Base-by-base conservation (phyloP, 2,113 vertebrate genomes). In the Megalops atlanticus region DNA sequence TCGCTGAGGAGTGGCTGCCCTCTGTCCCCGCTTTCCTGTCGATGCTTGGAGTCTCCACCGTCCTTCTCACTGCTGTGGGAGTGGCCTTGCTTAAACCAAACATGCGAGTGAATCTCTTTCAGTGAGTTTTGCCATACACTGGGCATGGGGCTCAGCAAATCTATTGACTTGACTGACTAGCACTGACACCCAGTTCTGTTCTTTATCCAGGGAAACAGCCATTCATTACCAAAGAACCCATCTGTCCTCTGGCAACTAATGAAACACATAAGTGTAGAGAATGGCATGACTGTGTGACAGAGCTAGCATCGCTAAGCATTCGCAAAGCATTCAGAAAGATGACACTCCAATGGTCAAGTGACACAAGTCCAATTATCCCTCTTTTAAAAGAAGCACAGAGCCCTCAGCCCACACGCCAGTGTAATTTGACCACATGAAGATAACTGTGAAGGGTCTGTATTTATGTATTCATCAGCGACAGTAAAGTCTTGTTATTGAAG, bases 11-110 rank as follows among this genome's bases (percentile, higher is more conserved):
- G 58, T 76, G 75, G 64, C 68, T 82, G 64, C 81, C 81, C 40
- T 82, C 81, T 0, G 81, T 82, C 36, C 81, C 81, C 16, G 43
- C 41, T n/a, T 77, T 82, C 43, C 5, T 82, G 35, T 47, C 81
- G 27, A 39, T 69, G 21, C 2, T 45, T 7, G 68, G 74, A 1
- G 12, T 77, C 58, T 82, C 74, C 38, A 35, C 81, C 1, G 4
- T 72, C 38, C 15, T 70, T 69, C 36, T 81, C 31, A 31, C 39
- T 71, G 75, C 75, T 24, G 4, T 80, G 24, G 79, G 79, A 21
- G 4, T 80, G 11, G 35, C 39, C 52, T 68, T 70, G n/a, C 21
- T 76, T 2, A 81, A 81, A 47, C 72, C 72, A 12, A 69, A 47
- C 21, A 31, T 80, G 16, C 69, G 35, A 45, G 15, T 27, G 21